These are phyloP conservation scores for Phyllopteryx taeniolatus DNA, from an alignment of 2,113 vertebrate genomes.

Conservation along the genomic window DNA sequence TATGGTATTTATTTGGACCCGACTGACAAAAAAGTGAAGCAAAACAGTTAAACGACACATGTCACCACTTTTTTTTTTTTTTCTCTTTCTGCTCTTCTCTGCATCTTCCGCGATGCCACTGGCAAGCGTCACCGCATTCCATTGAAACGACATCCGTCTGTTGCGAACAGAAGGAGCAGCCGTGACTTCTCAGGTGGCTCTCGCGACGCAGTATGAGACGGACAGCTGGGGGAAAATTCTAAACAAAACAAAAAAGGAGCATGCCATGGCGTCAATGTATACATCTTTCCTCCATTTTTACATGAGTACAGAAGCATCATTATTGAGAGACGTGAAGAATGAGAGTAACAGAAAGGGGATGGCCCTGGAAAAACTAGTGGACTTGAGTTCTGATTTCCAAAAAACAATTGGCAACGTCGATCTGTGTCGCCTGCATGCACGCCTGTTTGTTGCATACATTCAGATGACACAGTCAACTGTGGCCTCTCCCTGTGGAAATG, in stretches of 20 bases:
- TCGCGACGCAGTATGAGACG: constrained; percentile 1
- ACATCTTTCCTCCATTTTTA: constrained; percentile 36
- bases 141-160: constrained; percentile 66
- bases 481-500: constrained; percentile 27
- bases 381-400: constrained; percentile 50
- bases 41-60: not conserved
- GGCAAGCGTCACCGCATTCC: constrained; percentile 65
- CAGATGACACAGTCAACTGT: constrained; percentile 3
- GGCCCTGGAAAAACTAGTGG: constrained; percentile 65
- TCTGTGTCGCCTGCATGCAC: constrained; percentile 40
- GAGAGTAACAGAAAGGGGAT: constrained; percentile 38
- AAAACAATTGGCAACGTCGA: constrained; percentile 66
- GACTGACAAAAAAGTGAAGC: not conserved
- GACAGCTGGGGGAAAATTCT: not conserved
- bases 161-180: constrained; percentile 36
- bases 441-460: constrained; percentile 34
- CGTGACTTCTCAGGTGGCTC: constrained; percentile 41
- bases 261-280: constrained; percentile 26
- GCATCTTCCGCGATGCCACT: constrained; percentile 62
- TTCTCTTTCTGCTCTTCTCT: constrained; percentile 24
- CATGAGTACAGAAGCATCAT: constrained; percentile 43
- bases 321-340: constrained; percentile 37
- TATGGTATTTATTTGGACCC: not conserved
- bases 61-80: not conserved
- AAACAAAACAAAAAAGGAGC: not conserved